Base-by-base conservation (phyloP, 92 coral and sea anemone genomes). In the Epizoanthus rinbou region DNA sequence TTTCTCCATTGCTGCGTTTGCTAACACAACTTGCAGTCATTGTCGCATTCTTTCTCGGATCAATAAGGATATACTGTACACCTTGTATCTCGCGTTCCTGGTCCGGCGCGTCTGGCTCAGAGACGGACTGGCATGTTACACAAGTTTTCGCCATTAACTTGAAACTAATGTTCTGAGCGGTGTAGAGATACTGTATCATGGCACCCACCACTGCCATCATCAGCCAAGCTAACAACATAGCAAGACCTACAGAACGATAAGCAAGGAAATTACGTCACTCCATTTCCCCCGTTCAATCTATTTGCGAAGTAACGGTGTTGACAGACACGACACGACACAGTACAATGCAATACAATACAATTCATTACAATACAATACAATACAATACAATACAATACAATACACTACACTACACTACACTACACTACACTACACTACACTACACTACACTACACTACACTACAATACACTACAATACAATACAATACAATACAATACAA, bases 141-240 rank as follows among this genome's bases (percentile, higher is more conserved):
- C 98, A 93, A 72, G 91, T 85, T 81, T 79, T 89, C 1, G 87
- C 68, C 88, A 91, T 86, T 72, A 93, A 88, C 9, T 78, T 64
- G 31, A 89, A 65, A 79, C 87, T 89, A 65, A 93, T 93, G 52
- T 85, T 89, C 66, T 90, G 93, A 41, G 90, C 91, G 0, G 98
- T 93, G 93, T 94, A 96, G 81, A 90, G 86, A 72, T 87, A 88
- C 86, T 96, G 98, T 31, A 96, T 64, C 58, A 88, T 86, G 75
- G 87, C 89, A 1, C 98, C 98, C n/a, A 90, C 88, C 64, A 88
- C 83, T 2, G 96, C 79, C 98, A 95, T 91, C 50, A 95, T 62
- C 57, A 93, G 31, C 98, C 98, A 95, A 13, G 95, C 93, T 0
- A 95, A 88, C 74, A 91, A 91, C 97, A 96, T 91, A 22, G 98